Conservation (phyloP, 2,113 vertebrate genomes). For the Carassius auratus region DNA sequence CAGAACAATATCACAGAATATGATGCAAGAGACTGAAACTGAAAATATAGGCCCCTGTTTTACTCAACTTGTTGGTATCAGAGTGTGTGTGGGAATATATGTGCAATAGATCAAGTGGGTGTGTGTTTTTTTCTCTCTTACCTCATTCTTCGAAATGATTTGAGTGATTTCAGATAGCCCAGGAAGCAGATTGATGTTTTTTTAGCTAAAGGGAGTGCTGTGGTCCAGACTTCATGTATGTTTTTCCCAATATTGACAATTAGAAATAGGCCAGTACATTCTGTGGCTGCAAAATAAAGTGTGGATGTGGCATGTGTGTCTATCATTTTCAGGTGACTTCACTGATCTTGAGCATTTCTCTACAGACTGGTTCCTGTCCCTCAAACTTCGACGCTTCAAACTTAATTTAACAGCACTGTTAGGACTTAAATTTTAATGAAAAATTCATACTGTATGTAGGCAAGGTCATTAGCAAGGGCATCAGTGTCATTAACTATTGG, state of each 20-base stretch:
- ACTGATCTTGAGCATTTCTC: constrained; percentile 43
- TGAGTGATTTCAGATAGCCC: not conserved
- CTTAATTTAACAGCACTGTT: constrained; percentile 32
- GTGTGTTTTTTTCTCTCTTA: not conserved
- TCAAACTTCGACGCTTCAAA: not conserved
- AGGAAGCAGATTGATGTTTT: not conserved
- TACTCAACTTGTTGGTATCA: not conserved
- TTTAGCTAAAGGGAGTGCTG: not conserved
- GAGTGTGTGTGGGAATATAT: not conserved
- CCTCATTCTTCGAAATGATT: not conserved
- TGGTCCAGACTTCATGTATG: not conserved
- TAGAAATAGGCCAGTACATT: not conserved
- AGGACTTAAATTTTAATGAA: constrained; percentile 5
- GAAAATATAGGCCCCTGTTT: constrained; percentile 11
- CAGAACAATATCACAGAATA: not conserved
- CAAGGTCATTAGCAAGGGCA: constrained; percentile 2
- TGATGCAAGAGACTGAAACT: constrained; percentile 41
- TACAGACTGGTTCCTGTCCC: constrained; percentile 21
- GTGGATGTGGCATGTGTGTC: not conserved
- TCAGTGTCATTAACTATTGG: not conserved
- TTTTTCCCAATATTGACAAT: not conserved
- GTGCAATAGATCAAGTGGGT: not conserved
- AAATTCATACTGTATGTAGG: not conserved
- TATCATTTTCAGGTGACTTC: constrained; percentile 33
- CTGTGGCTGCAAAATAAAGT: not conserved